Evolutionary conservation across 1,140 invertebrate species (phyloP).

Genomic region (Drosophila ananassae): DNA sequence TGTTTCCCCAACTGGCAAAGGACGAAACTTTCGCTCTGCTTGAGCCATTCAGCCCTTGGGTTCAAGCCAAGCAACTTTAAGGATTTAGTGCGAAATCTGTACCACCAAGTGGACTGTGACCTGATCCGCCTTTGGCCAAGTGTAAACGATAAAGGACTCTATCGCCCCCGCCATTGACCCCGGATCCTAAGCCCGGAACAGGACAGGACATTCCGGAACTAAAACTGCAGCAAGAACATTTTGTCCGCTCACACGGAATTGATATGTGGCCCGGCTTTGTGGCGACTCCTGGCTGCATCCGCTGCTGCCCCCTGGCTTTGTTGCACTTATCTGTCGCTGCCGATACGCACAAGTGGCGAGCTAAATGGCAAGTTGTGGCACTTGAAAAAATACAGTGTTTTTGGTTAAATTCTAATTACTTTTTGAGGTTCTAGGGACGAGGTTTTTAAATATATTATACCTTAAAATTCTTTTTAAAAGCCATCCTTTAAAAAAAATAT

Average conservation of each 20-base stretch:
- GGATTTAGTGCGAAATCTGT: conserved; percentile 25
- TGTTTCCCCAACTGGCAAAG: conserved; percentile 42
- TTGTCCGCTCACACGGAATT: conserved; percentile 74
- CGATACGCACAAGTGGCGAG: conserved; percentile 65
- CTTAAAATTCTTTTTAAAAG: too few relatives aligned
- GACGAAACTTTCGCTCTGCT: conserved; percentile 25
- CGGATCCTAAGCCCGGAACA: conserved; percentile 1
- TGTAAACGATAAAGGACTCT: conserved; percentile 63
- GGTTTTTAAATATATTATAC: neutral
- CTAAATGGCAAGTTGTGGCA: conserved; percentile 10
- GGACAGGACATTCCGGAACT: conserved; percentile 28
- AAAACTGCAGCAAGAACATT: conserved; percentile 57
- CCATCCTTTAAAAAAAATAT: too few relatives aligned
- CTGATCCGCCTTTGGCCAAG: conserved; percentile 47
- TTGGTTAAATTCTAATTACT: neutral
- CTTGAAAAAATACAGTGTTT: neutral
- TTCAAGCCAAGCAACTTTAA: conserved; percentile 30
- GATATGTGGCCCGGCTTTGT: conserved; percentile 63
- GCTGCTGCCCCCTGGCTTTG: conserved; percentile 49
- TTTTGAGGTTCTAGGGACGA: neutral
- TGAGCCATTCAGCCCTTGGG: conserved; percentile 19
- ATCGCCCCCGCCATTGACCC: conserved; percentile 7
- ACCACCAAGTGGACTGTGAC: conserved; percentile 15
- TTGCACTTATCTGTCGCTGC: conserved; percentile 77
- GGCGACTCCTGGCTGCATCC: conserved; percentile 24